Evolutionary conservation across 2,113 vertebrate species (phyloP).

Genomic region (Hystrix brachyura): DNA sequence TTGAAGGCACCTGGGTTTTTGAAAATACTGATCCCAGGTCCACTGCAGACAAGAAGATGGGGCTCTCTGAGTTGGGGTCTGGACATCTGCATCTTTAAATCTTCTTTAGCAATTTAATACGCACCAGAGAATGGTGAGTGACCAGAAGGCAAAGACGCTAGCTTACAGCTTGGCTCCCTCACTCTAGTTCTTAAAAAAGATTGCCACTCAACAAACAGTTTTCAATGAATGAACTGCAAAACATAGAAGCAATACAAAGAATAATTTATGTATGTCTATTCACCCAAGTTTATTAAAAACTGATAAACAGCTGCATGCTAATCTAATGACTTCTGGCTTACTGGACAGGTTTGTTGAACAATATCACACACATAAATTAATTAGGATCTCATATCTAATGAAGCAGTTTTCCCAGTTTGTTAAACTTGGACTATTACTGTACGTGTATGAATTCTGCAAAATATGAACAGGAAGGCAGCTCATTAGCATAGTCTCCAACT

Average conservation of each 20-base stretch:
- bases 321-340: constrained; percentile 58
- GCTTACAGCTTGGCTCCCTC: neutral
- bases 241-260: neutral
- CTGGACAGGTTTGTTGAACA: constrained; percentile 51
- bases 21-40: neutral
- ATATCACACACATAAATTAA: neutral
- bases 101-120: neutral
- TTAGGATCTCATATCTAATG: neutral
- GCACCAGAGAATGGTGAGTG: neutral
- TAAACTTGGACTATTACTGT: constrained; percentile 7
- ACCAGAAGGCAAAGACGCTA: neutral
- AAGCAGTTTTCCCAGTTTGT: constrained; percentile 54
- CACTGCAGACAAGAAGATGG: neutral
- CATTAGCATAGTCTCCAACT: constrained; percentile 64
- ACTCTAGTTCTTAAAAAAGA: constrained; percentile 22
- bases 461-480: constrained; percentile 44
- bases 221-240: neutral
- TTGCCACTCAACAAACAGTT: neutral
- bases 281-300: constrained; percentile 8
- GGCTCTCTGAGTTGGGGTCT: neutral
- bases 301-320: constrained; percentile 56
- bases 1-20: neutral
- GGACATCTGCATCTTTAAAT: neutral
- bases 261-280: neutral
- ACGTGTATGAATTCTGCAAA: constrained; percentile 37